A percentile compares a stretch with the other conserved stretches of the same genome.
Conservation (phyloP, 2,888 invertebrate species). For the Slavum lentiscoides region DNA sequence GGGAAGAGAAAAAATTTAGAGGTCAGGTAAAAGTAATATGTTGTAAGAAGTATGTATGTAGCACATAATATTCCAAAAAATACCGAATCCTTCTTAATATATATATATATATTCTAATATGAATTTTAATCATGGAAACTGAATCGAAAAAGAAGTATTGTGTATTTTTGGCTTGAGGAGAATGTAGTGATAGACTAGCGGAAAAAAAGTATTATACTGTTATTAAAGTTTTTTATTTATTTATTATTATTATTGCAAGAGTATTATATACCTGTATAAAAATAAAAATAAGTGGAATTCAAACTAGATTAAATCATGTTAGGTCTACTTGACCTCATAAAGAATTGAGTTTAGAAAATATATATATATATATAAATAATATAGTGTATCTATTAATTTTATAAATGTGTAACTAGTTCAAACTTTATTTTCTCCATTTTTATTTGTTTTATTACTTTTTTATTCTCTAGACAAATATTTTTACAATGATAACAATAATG, state of each 20-base stretch:
- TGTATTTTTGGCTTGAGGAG: constrained; percentile 8
- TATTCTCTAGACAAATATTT: too few species aligned
- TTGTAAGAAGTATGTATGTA: constrained; percentile 1
- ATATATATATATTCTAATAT: constrained; percentile 10
- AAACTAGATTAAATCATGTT: constrained; percentile 20
- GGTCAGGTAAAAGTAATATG: background rate
- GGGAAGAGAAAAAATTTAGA: background rate
- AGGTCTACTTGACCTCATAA: constrained; percentile 5
- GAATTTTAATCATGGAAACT: constrained; percentile 35
- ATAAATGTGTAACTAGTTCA: too few species aligned
- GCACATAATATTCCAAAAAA: constrained; percentile 6
- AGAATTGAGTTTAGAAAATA: constrained; percentile 8
- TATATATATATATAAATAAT: too few species aligned
- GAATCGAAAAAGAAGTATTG: constrained; percentile 9
- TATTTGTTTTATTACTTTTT: too few species aligned
- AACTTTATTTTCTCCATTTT: too few species aligned
- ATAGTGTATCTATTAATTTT: too few species aligned
- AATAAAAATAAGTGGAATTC: background rate
- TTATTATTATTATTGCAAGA: background rate
- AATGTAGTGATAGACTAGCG: background rate
- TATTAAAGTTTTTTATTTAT: background rate
- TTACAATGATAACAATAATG: too few species aligned
- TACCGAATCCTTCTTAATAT: background rate
- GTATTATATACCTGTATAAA: background rate
- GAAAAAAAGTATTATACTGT: too few species aligned